Percentiles rank a stretch among this genome's conserved stretches.
Conservation (phyloP, 2,888 invertebrate species). For the Cephus nigrinus region DNA sequence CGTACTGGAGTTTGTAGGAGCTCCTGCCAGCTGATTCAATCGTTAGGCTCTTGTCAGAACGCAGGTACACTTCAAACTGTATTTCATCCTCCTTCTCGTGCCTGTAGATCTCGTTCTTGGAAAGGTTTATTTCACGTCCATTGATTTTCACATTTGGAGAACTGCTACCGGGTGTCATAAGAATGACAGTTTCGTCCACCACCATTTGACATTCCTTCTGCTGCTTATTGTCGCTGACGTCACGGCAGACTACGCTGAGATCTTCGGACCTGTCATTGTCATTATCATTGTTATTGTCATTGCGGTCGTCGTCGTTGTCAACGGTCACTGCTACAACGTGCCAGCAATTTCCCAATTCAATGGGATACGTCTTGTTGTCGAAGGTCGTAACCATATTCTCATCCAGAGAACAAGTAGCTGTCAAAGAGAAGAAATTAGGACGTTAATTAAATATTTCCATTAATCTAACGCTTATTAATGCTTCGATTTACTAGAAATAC, state of each 20-base stretch:
- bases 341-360: conserved; percentile 71
- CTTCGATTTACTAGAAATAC: conserved; percentile 45
- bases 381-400: conserved; percentile 72
- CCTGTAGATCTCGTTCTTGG: conserved; percentile 11
- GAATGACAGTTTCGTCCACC: conserved; percentile 64
- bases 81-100: background rate
- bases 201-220: conserved; percentile 67
- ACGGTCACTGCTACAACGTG: conserved; percentile 72
- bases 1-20: background rate
- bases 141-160: background rate
- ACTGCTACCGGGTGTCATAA: conserved; percentile 44
- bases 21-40: background rate
- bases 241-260: conserved; percentile 65
- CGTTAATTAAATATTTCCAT: background rate
- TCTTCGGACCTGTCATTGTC: conserved; percentile 58
- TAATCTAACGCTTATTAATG: background rate
- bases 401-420: conserved; percentile 75
- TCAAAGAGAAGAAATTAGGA: conserved; percentile 32
- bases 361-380: conserved; percentile 73
- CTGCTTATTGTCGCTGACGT: conserved; percentile 53
- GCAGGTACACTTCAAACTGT: conserved; percentile 5
- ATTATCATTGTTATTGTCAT: conserved; percentile 28
- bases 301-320: conserved; percentile 40
- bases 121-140: conserved; percentile 5
- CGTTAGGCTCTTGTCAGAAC: background rate